Conservation (phyloP, 2,113 vertebrate species). For the Ptilorrhoa leucosticta region DNA sequence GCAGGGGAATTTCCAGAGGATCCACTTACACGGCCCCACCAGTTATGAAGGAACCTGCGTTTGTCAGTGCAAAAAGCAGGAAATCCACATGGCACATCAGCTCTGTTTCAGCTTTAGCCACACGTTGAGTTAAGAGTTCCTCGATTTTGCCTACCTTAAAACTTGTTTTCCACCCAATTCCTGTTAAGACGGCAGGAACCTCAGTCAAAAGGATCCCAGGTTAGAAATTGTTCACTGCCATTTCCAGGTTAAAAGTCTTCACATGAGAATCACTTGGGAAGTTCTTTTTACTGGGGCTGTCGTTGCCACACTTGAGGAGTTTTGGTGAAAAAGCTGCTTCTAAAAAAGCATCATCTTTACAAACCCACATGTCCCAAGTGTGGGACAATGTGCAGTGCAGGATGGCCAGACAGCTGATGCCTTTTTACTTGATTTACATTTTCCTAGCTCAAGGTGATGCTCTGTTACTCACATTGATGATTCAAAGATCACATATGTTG, state of each 20-base stretch:
- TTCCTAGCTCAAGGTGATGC: slow-evolving; percentile 53
- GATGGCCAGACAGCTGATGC: slow-evolving; percentile 50
- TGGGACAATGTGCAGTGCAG: not conserved
- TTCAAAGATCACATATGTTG: not conserved
- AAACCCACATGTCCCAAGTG: slow-evolving; percentile 7
- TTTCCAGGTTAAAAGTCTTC: not conserved
- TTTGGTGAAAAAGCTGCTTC: not conserved
- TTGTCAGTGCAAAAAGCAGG: not conserved
- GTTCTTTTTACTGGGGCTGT: not conserved
- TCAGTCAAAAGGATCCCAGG: not conserved
- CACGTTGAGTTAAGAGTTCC: rapidly evolving
- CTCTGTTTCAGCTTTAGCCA: not conserved
- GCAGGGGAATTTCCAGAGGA: not conserved
- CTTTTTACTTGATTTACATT: slow-evolving; percentile 64
- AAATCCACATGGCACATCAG: rapidly evolving
- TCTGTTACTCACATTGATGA: slow-evolving; percentile 21
- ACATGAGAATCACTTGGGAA: not conserved
- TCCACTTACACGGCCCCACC: rapidly evolving
- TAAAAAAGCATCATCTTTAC: not conserved
- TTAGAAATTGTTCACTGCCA: not conserved
- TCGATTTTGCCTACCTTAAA: not conserved
- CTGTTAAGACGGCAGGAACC: not conserved
- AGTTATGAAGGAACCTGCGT: not conserved
- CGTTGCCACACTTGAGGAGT: not conserved
- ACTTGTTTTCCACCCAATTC: not conserved